Percentiles rank a stretch among this genome's conserved stretches.
These are phyloP conservation scores for Sciurus niger DNA, from an alignment of 2,113 vertebrate species.

Conservation along the genomic window DNA sequence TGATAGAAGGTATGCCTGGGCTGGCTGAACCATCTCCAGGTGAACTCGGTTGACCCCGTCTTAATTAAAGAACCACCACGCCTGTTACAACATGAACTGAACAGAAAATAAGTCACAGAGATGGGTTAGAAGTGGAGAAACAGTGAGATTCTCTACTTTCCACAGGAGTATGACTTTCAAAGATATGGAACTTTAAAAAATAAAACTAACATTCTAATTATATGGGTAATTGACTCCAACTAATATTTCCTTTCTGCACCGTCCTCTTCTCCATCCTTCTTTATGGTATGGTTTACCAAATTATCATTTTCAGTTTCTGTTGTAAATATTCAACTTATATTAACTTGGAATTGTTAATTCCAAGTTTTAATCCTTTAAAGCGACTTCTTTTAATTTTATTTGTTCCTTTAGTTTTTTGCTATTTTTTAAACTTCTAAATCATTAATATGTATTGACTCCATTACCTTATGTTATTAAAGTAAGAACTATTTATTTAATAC, in stretches of 20 bases:
- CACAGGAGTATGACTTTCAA: neutral
- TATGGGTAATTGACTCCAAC: neutral
- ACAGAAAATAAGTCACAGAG: neutral
- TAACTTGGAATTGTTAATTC: neutral
- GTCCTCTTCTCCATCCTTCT: neutral
- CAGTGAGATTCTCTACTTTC: neutral
- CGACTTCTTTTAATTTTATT: neutral
- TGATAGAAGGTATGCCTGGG: neutral
- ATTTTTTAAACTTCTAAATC: slow-evolving; percentile 41
- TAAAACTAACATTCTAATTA: neutral
- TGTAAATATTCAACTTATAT: slow-evolving; percentile 43
- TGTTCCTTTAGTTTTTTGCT: neutral
- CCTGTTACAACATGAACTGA: neutral
- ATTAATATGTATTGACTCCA: slow-evolving; percentile 45
- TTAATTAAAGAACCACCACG: neutral
- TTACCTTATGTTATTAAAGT: slow-evolving; percentile 16
- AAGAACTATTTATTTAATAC: slow-evolving; percentile 46
- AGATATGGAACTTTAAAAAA: neutral
- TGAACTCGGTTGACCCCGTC: neutral
- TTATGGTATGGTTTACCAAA: neutral
- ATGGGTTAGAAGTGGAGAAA: neutral
- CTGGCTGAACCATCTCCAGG: neutral
- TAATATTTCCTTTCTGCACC: neutral
- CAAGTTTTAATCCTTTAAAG: neutral
- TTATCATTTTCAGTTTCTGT: slow-evolving; percentile 5